Conservation (phyloP, 2,113 vertebrate species). For the Ornithorhynchus anatinus region DNA sequence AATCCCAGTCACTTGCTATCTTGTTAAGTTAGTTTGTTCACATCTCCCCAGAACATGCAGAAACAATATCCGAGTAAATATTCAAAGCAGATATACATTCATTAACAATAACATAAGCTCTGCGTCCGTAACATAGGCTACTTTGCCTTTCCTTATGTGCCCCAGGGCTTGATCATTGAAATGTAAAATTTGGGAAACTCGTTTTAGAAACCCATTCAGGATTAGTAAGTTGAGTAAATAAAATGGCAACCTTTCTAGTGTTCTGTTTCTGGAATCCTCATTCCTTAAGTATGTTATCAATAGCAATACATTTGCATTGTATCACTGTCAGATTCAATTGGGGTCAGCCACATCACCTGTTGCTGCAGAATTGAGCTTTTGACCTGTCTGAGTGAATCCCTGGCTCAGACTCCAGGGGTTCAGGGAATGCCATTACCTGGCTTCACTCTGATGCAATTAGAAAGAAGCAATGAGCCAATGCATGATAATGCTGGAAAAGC, state of each 20-base stretch:
- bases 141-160: too few relatives aligned
- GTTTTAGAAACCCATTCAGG: fast-evolving
- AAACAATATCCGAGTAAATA: neutral
- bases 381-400: neutral
- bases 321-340: neutral
- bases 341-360: neutral
- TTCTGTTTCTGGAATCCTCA: neutral
- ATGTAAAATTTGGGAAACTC: neutral
- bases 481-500: neutral
- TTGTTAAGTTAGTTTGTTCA: neutral
- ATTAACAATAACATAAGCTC: too few relatives aligned
- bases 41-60: neutral
- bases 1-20: neutral
- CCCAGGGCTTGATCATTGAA: too few relatives aligned
- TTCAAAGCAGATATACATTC: too few relatives aligned
- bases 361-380: neutral
- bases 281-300: neutral
- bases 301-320: neutral
- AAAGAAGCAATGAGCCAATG: neutral
- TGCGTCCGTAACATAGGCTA: too few relatives aligned
- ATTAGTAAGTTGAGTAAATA: neutral
- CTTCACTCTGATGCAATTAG: neutral
- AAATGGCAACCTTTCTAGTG: fast-evolving
- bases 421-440: neutral
- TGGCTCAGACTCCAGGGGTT: neutral